Conservation (phyloP, 2,888 invertebrate genomes). For the Tetragonula carbonaria region DNA sequence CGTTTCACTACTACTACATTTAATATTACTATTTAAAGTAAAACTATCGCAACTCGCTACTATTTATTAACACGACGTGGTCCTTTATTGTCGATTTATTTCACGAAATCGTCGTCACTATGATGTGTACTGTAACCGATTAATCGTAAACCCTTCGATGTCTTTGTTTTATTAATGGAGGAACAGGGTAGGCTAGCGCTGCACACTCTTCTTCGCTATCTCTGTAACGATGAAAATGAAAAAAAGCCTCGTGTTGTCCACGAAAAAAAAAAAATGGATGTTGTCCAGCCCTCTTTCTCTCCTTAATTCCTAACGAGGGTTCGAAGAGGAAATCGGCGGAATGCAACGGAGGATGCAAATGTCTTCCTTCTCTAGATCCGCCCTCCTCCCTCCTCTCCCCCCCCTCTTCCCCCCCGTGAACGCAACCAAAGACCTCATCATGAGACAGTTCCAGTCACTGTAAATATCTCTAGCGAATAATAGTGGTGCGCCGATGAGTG, state of each 20-base stretch:
- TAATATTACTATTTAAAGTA: slow-evolving; percentile 66
- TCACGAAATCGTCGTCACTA: slow-evolving; percentile 67
- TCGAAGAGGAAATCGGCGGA: slow-evolving; percentile 28
- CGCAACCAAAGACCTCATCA: slow-evolving; percentile 48
- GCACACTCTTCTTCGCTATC: slow-evolving; percentile 74
- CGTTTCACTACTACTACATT: slow-evolving; percentile 54
- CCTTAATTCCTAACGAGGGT: slow-evolving; percentile 8
- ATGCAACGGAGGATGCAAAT: slow-evolving; percentile 4
- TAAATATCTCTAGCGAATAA: slow-evolving; percentile 79
- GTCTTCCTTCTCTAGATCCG: slow-evolving; percentile 10
- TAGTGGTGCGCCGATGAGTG: slow-evolving; percentile 77
- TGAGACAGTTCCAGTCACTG: slow-evolving; percentile 68
- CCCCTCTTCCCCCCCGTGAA: slow-evolving; percentile 14
- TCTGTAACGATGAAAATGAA: slow-evolving; percentile 61
- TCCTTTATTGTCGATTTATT: slow-evolving; percentile 41
- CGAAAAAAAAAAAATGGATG: not conserved
- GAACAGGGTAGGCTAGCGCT: slow-evolving; percentile 82
- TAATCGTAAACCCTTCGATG: slow-evolving; percentile 72
- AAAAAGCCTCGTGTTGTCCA: slow-evolving; percentile 42
- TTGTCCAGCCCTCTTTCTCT: slow-evolving; percentile 13
- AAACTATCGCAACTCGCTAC: slow-evolving; percentile 62
- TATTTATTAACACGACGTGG: slow-evolving; percentile 59
- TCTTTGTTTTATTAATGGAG: slow-evolving; percentile 77
- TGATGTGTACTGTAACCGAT: slow-evolving; percentile 61
- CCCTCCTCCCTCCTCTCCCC: not conserved